Conservation (phyloP, 35 echinoderm and acorn worm species). For the Ptychodera flava region DNA sequence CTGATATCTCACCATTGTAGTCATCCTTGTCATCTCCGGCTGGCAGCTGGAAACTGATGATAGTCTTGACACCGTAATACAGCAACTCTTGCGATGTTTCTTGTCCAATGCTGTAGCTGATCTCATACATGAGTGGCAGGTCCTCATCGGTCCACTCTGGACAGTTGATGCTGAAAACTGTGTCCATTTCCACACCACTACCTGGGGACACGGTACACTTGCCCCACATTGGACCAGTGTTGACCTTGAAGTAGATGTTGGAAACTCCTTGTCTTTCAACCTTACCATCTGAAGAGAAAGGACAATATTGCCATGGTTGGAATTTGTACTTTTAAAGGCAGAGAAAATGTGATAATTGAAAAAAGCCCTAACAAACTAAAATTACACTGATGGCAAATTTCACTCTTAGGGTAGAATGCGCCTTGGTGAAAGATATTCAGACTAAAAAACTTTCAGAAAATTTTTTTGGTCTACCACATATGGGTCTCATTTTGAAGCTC, state of each 20-base stretch:
- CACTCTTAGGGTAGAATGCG: too few species aligned
- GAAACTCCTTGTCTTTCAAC: constrained; percentile 20
- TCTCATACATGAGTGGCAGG: constrained; percentile 52
- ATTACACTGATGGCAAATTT: too few species aligned
- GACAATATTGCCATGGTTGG: too few species aligned
- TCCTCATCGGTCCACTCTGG: constrained; percentile 71
- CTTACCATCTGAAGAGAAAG: constrained; percentile 39
- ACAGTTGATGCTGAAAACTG: constrained; percentile 52
- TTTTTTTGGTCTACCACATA: too few species aligned
- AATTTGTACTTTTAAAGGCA: too few species aligned
- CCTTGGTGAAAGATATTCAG: background rate
- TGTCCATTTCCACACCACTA: constrained; percentile 53
- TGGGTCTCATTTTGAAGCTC: too few species aligned
- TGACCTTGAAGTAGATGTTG: constrained; percentile 58
- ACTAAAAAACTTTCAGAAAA: too few species aligned
- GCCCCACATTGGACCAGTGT: constrained; percentile 55
- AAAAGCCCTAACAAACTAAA: too few species aligned
- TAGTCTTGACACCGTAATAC: constrained; percentile 73
- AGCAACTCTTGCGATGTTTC: constrained; percentile 47
- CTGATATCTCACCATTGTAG: constrained; percentile 59
- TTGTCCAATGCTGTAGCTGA: constrained; percentile 73
- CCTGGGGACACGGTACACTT: constrained; percentile 48
- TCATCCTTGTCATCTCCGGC: constrained; percentile 58
- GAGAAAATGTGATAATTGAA: too few species aligned
- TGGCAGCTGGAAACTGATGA: constrained; percentile 61